Percentiles rank a stretch among this genome's conserved stretches.
These are phyloP conservation scores for Valencia hispanica DNA, from an alignment of 2,797 vertebrate genomes.

Conservation along the genomic window DNA sequence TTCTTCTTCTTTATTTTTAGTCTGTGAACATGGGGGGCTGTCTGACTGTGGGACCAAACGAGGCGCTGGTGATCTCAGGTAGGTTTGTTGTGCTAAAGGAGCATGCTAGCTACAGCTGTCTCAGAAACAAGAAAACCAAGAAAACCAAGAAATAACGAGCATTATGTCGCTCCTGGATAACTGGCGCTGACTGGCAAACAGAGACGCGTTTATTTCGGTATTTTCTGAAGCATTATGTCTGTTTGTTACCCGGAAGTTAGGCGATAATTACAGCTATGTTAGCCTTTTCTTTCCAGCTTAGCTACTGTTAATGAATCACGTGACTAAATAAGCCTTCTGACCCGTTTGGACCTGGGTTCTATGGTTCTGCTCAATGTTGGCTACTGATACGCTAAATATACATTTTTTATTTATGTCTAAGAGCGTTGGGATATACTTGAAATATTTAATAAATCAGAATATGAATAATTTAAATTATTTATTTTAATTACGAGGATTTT, in stretches of 20 bases:
- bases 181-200: neutral
- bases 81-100: conserved; percentile 49
- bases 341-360: neutral
- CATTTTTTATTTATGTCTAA: neutral
- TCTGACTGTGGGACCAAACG: conserved; percentile 92
- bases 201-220: accelerated
- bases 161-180: neutral
- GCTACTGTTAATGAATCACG: neutral
- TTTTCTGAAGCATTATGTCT: neutral
- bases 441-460: neutral
- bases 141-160: neutral
- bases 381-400: neutral
- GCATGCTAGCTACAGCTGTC: neutral
- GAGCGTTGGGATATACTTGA: neutral
- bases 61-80: conserved; percentile 95
- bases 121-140: neutral
- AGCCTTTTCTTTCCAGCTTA: neutral
- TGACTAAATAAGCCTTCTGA: neutral
- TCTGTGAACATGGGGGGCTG: conserved; percentile 87
- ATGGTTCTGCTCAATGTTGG: neutral
- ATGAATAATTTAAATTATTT: too few species aligned
- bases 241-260: neutral
- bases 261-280: neutral
- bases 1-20: too few species aligned
- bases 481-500: neutral